Conservation (phyloP, 1,140 invertebrate genomes). For the Phymastichus coffea region DNA sequence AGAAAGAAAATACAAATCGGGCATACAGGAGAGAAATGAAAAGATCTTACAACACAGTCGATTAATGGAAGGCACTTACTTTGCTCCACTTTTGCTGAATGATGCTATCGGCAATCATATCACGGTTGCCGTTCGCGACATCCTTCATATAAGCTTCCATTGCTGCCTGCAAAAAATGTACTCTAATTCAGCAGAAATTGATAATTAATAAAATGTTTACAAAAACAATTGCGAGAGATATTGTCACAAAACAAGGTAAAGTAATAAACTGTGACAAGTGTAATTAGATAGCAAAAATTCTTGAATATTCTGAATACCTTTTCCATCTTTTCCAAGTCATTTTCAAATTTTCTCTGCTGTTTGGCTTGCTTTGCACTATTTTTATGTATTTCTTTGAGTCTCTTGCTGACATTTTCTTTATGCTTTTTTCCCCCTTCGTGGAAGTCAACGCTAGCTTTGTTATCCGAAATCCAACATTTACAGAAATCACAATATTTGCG, state of each 20-base stretch:
- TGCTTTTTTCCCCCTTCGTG: constrained; percentile 93
- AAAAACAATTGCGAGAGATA: neutral
- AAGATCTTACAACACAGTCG: no score
- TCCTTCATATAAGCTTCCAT: constrained; percentile 82
- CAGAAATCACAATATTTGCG: constrained; percentile 97
- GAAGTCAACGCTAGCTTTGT: constrained; percentile 94
- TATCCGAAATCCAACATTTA: constrained; percentile 97
- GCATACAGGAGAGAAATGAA: no score
- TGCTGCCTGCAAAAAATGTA: constrained; percentile 64
- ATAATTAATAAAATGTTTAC: neutral
- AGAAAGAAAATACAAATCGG: no score
- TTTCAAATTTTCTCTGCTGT: constrained; percentile 73
- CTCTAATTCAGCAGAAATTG: constrained; percentile 8
- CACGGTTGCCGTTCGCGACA: constrained; percentile 67
- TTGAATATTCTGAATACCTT: constrained; percentile 55
- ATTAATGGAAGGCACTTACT: constrained; percentile 10
- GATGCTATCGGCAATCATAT: constrained; percentile 65
- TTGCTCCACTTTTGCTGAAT: constrained; percentile 43
- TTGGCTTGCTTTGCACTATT: constrained; percentile 78
- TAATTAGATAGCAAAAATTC: no score
- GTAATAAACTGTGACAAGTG: neutral
- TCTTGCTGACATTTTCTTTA: constrained; percentile 89
- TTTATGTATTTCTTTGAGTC: constrained; percentile 81
- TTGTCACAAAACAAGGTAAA: neutral
- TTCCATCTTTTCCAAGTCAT: constrained; percentile 87